Base-by-base conservation (phyloP, 2,797 vertebrate genomes). In the Siniperca undulata region DNA sequence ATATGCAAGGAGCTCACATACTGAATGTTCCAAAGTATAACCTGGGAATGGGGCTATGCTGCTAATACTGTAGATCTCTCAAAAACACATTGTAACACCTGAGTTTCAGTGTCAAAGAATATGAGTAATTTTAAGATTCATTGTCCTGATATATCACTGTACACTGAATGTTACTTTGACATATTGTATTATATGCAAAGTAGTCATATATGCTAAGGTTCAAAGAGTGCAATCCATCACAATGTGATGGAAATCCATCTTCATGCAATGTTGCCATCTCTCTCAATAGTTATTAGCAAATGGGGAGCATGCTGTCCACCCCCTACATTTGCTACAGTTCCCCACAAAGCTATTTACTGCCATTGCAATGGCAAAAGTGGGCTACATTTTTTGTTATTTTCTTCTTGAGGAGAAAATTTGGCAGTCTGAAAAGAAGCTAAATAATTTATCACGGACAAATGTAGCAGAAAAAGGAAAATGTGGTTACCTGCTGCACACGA, bases 401-500 rank as follows among this genome's bases (percentile, higher is more conserved):
- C 0, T 58, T 79, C 30, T 30, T 30, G 3, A 12, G 14, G 24
- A 56, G 9, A 53, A 50, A 65, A 42, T 1, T 10, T 66, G 2
- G 34, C 3, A 65, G 14, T 27, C 46, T 48, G 8, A 61, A 50
- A 60, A 61, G 1, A 24, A 71, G 27, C 8, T 12, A 12, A 42
- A 36, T 48, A 40, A 72, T 78, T 69, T 69, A 42, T 76, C 44
- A 12, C 13, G 10, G 4, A 53, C 1, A 74, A 38, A 22, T n/a
- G 38, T 14, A 40, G 36, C 7, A 42, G 19, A 60, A n/a, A 22
- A 66, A 70, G 17, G 9, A 46, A 78, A 81, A 27, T 50, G 53
- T 78, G 66, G 58, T 88, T 95, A 99, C 98, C 98, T 99, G 97
- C 98, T 99, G 93, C 98, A 99, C 77, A 99, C 98, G 0, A 99